Conservation (phyloP, 2,888 invertebrate species). For the Hirtodrosophila duncani region DNA sequence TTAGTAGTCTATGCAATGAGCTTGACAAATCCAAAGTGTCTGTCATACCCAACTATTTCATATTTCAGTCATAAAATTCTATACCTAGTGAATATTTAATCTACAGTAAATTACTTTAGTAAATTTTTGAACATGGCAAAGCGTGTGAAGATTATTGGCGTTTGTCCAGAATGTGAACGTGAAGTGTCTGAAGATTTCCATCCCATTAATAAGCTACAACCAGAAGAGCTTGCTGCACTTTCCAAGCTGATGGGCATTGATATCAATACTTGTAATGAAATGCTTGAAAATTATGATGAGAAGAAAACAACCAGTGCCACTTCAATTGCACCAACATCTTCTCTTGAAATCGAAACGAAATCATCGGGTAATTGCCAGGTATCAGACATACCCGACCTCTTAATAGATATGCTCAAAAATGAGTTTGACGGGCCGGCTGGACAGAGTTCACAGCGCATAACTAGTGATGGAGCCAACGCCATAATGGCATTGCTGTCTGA, state of each 20-base stretch:
- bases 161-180: constrained; percentile 25
- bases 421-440: constrained; percentile 4
- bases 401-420: constrained; percentile 12
- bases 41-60: no score
- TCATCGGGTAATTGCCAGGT: no score
- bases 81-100: no score
- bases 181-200: constrained; percentile 19
- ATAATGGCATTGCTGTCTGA: constrained; percentile 21
- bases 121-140: constrained; percentile 1
- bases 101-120: no score
- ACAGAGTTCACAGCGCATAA: background rate
- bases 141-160: constrained; percentile 6
- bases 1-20: no score
- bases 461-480: constrained; percentile 5
- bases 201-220: constrained; percentile 9
- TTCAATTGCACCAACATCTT: no score
- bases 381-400: background rate
- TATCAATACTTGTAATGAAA: no score
- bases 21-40: no score
- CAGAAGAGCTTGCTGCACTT: background rate
- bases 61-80: no score
- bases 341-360: no score
- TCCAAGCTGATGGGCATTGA: no score
- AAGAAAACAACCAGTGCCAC: no score
- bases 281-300: background rate